Base-by-base conservation (phyloP, 2,888 invertebrate species). In the Palloptera scutellata region DNA sequence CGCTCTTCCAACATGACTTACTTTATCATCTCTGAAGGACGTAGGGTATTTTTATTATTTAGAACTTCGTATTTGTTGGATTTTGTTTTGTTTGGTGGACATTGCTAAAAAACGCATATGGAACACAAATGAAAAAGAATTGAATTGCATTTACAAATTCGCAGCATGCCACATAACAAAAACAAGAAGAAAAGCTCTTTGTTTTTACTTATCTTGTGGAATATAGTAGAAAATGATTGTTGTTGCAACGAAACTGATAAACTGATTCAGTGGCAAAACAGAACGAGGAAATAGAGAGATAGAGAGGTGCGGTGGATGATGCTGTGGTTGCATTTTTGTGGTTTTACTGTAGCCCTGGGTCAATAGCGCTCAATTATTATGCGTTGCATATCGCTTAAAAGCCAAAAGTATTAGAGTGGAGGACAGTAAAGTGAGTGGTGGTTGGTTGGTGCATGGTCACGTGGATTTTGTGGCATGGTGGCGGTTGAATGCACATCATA, bases 51-150 rank as follows among this genome's bases (percentile, higher is more conserved):
- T 30, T 30, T 4, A 30, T 69, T 30, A 30, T 30, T 2, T 30
- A 2, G 3, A 30, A 30, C 30, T 30, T 30, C 6, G 3, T 6
- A 30, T 30, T 30, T 30, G 3, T 30, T 30, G 6, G 30, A 2
- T 30, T 30, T 30, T 30, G 30, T 30, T 30, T 30, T 30, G 30
- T 30, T n/a, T n/a, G n/a, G n/a, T n/a, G n/a, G n/a, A 30, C 6
- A 30, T 30, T 30, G 2, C 30, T 6, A 30, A 30, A n/a, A 30
- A 30, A 30, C 6, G 30, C 30, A 30, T 30, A 4, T 30, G 10
- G n/a, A 48, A 17, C 61, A 69, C 68, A 74, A 75, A 60, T 65
- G 69, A 68, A 68, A 66, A 71, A 68, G 65, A 68, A 70, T 72
- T 73, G 72, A 70, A 71, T 73, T 68, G 65, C 63, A 58, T 42